Evolutionary conservation across 1,140 invertebrate genomes (phyloP), one percentile per base, ranked within the genome.

Genomic region (Proales similis): DNA sequence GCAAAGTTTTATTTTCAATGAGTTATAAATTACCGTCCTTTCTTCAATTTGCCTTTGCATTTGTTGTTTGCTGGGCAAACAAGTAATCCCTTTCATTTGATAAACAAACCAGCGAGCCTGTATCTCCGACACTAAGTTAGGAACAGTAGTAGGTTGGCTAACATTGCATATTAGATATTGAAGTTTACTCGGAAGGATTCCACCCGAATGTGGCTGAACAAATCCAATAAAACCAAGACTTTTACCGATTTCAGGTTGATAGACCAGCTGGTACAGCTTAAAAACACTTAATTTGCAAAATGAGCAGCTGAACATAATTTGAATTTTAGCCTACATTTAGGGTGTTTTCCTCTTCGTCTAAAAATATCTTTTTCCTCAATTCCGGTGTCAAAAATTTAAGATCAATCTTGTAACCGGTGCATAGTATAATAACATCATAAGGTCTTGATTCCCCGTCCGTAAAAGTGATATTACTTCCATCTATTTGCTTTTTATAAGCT

Each of bases 211-310:
- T 6, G 72, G 71, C 53, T 74, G 72, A 1, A 72, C 70, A 67
- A 72, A 74, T 4, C 72, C 72, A 39, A 74, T 72, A 45, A 74
- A 74, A 4, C 71, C 70, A 27, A 74, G 36, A 47, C 53, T 65
- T 7, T 64, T 43, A 1, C 71, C 72, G 36, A 72, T 65, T 3
- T 67, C 66, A 42, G 71, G 71, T 33, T 60, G 65, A 60, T 73
- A 73, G 30, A 73, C 70, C 63, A 72, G 71, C 63, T 72, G 72
- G 66, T 68, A 74, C 19, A 74, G 57, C 72, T 74, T 63, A 14
- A 65, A 67, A 6, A 36, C 17, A 39, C 0, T 22, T 24, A 43
- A 19, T 36, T n/a, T 33, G 32, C 17, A 27, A 46, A 17, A 36
- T 29, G 20, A 47, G 32, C 33, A 26, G 3, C 29, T 38, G 26